Percentiles rank a stretch among this genome's conserved stretches.
Evolutionary conservation across 2,888 invertebrate genomes (phyloP).

Genomic region (Phortica magna): DNA sequence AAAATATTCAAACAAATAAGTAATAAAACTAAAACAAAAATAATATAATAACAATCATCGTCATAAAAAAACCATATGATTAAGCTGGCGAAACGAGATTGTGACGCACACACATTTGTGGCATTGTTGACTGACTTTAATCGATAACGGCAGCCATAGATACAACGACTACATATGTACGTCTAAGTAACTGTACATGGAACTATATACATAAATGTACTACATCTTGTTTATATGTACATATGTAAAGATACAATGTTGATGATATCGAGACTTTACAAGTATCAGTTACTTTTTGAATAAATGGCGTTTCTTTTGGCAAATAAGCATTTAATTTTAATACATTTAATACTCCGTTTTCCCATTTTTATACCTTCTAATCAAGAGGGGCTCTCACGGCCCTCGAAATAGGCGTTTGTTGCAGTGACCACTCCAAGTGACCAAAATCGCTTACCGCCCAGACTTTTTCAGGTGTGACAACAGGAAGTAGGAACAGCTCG

Average conservation of each 20-base stretch:
- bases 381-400: too few relatives aligned
- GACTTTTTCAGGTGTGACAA: too few relatives aligned
- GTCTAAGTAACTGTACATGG: constrained; percentile 6
- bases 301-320: too few relatives aligned
- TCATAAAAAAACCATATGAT: background rate
- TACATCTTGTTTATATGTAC: background rate
- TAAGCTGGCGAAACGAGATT: constrained; percentile 5
- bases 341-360: too few relatives aligned
- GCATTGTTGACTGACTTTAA: background rate
- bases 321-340: too few relatives aligned
- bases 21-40: background rate
- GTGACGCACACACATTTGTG: constrained; percentile 11
- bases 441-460: too few relatives aligned
- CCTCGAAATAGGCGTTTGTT: too few relatives aligned
- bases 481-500: too few relatives aligned
- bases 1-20: background rate
- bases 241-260: background rate
- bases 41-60: background rate
- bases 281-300: too few relatives aligned
- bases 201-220: background rate
- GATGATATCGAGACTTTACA: too few relatives aligned
- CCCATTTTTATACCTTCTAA: too few relatives aligned
- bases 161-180: background rate
- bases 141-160: background rate
- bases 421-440: too few relatives aligned